Percentiles rank a stretch among this genome's conserved stretches.
These are phyloP conservation scores for Agonopterix alstromeriana DNA, from an alignment of 2,888 invertebrate species.

Conservation along the genomic window DNA sequence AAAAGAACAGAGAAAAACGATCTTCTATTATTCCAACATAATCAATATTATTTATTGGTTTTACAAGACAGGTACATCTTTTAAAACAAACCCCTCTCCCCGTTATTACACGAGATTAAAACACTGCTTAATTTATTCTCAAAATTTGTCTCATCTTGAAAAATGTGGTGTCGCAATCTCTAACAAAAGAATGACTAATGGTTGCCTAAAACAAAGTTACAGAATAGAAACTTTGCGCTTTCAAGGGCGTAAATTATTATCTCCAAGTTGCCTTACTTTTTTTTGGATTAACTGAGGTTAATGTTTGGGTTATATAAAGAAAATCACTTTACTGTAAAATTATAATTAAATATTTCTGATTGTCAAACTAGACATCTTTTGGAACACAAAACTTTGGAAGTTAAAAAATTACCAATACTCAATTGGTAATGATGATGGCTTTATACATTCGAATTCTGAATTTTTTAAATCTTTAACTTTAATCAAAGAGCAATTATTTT, in stretches of 20 bases:
- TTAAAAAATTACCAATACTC: no score
- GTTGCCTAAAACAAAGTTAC: conserved; percentile 69
- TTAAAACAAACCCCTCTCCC: conserved; percentile 26
- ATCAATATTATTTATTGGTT: neutral
- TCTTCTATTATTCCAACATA: no score
- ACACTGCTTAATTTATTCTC: conserved; percentile 70
- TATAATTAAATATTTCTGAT: no score
- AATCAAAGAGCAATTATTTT: no score
- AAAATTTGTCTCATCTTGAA: conserved; percentile 73
- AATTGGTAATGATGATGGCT: no score
- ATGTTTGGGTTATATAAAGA: conserved; percentile 4
- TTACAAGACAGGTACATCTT: conserved; percentile 23
- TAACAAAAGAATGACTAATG: conserved; percentile 74
- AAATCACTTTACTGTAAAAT: no score
- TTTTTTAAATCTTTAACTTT: no score
- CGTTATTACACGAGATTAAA: conserved; percentile 66
- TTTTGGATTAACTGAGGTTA: conserved; percentile 29
- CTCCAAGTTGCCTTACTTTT: conserved; percentile 35
- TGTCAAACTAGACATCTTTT: no score
- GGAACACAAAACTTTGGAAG: no score
- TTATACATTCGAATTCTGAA: no score
- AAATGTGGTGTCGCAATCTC: conserved; percentile 65
- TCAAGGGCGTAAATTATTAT: conserved; percentile 68
- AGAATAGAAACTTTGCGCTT: conserved; percentile 59
- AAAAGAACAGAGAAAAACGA: no score